Conservation (phyloP, 2,113 vertebrate species). For the Brienomyrus brachyistius region DNA sequence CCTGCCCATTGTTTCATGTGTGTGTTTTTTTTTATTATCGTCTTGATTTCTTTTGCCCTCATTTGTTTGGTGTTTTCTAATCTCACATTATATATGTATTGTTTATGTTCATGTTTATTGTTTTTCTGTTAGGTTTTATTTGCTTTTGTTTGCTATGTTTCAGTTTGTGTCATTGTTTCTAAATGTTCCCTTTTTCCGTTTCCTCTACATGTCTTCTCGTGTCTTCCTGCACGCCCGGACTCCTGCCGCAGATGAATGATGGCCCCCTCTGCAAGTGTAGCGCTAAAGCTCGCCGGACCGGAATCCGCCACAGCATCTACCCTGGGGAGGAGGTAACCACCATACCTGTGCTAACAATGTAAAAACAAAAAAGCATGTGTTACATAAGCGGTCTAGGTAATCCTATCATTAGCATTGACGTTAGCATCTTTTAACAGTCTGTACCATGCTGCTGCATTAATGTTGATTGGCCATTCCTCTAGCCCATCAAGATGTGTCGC, state of each 20-base stretch:
- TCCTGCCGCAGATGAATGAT: conserved; percentile 86
- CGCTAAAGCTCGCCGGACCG: conserved; percentile 87
- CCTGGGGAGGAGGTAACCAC: conserved; percentile 86
- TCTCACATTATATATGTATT: background rate
- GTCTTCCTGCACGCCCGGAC: conserved; percentile 20
- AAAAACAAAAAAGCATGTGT: background rate
- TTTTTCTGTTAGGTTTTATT: background rate
- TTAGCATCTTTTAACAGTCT: background rate
- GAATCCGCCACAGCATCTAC: conserved; percentile 97
- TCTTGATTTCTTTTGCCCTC: background rate
- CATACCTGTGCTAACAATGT: background rate
- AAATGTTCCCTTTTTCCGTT: background rate
- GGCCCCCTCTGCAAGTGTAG: conserved; percentile 97
- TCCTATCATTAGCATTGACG: background rate
- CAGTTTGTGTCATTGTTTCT: background rate
- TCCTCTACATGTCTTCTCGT: background rate
- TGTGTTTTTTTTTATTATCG: background rate
- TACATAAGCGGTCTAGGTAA: background rate
- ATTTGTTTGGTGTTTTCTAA: background rate
- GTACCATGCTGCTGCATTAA: background rate
- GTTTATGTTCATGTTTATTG: background rate
- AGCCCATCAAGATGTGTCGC: conserved; percentile 83
- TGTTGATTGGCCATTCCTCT: conserved; percentile 19
- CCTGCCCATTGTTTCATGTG: background rate
- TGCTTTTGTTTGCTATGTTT: background rate